A percentile compares a stretch with the other conserved stretches of the same genome.
Conservation (phyloP, 1,140 invertebrate genomes). For the Leptopilina clavipes region DNA sequence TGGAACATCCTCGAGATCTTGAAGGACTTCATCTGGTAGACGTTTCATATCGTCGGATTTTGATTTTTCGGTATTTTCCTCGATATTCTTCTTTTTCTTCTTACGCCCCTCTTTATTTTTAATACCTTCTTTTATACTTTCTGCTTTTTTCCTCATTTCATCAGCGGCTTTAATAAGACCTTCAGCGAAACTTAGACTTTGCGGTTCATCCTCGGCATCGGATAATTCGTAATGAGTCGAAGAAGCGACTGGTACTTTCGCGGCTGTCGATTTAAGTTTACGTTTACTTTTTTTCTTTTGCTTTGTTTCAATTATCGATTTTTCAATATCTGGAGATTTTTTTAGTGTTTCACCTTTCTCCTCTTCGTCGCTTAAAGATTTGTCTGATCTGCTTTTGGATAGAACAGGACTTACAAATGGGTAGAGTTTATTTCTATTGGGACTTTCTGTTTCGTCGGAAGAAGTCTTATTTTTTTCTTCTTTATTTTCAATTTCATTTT, state of each 20-base stretch:
- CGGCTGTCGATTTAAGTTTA: not conserved
- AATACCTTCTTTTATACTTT: not conserved
- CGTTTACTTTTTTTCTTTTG: not conserved
- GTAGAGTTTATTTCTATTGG: too few species aligned
- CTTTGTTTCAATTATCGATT: not conserved
- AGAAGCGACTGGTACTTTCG: not conserved
- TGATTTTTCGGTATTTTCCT: too few species aligned
- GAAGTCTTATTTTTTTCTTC: not conserved
- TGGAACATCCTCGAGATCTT: constrained; percentile 1
- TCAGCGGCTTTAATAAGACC: not conserved
- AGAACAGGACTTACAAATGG: not conserved
- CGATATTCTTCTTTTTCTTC: not conserved
- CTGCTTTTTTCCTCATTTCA: not conserved
- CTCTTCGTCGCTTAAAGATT: not conserved
- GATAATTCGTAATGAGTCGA: not conserved
- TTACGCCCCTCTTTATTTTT: not conserved
- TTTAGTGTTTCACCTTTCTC: not conserved
- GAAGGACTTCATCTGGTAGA: constrained; percentile 24
- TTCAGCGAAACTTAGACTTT: not conserved
- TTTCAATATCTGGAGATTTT: not conserved
- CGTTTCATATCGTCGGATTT: constrained; percentile 42
- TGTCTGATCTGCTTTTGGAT: not conserved
- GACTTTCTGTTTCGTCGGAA: too few species aligned
- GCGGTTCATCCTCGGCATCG: not conserved
- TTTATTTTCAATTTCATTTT: not conserved